Conservation (phyloP, 2,113 vertebrate genomes). For the Sialia sialis region DNA sequence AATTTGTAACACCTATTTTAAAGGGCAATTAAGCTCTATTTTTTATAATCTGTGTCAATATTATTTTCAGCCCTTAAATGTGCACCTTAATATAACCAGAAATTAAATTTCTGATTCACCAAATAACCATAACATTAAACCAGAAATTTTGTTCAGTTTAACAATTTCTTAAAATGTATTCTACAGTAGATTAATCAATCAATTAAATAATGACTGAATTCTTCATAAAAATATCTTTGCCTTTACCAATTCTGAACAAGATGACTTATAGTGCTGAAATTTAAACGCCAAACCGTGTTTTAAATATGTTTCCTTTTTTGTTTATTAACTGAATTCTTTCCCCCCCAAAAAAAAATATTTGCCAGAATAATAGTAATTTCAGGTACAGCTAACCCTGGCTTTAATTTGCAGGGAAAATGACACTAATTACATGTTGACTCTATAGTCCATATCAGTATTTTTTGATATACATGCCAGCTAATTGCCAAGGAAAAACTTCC, state of each 20-base stretch:
- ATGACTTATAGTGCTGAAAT: not conserved
- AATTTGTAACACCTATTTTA: not conserved
- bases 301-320: not conserved
- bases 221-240: not conserved
- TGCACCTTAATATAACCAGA: not conserved
- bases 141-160: not conserved
- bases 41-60: not conserved
- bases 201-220: not conserved
- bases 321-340: not conserved
- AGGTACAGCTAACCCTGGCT: not conserved
- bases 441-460: not conserved
- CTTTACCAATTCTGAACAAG: not conserved
- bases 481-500: not conserved
- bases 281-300: not conserved
- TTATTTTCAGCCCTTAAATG: not conserved
- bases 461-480: not conserved
- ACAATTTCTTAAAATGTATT: not conserved
- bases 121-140: not conserved
- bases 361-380: not conserved
- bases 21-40: not conserved
- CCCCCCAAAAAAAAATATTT: rapidly evolving
- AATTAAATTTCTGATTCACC: not conserved
- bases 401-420: not conserved
- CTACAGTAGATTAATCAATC: not conserved
- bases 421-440: not conserved